These are phyloP conservation scores for Drosophila tani DNA, from an alignment of 1,140 invertebrate genomes.

Conservation along the genomic window DNA sequence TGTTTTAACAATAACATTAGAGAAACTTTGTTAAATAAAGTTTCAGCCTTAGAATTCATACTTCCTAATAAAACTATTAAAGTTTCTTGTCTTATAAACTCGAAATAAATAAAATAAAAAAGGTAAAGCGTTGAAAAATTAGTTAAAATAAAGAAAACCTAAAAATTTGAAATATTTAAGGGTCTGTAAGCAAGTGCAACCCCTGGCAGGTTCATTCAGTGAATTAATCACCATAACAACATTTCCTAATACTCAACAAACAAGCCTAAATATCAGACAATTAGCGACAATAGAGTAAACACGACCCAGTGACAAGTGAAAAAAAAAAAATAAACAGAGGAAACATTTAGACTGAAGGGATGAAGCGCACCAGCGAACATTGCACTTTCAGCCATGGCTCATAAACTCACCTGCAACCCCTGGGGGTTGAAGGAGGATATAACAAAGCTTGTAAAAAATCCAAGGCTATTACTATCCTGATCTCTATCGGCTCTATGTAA, in stretches of 20 bases:
- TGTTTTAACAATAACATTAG: too few relatives aligned
- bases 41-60: too few relatives aligned
- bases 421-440: not conserved
- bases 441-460: not conserved
- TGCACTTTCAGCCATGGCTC: slow-evolving; percentile 75
- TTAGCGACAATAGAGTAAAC: slow-evolving; percentile 77
- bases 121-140: too few relatives aligned
- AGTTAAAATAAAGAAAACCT: not conserved
- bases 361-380: slow-evolving; percentile 30
- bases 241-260: slow-evolving; percentile 38
- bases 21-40: too few relatives aligned
- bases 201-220: slow-evolving; percentile 48
- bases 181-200: slow-evolving; percentile 36
- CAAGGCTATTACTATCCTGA: not conserved
- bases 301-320: slow-evolving; percentile 47
- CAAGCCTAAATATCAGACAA: slow-evolving; percentile 68
- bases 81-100: too few relatives aligned
- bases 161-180: slow-evolving; percentile 1
- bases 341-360: slow-evolving; percentile 16
- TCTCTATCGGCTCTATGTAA: not conserved
- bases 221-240: slow-evolving; percentile 72
- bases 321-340: slow-evolving; percentile 16
- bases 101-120: too few relatives aligned
- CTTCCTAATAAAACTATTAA: too few relatives aligned
- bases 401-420: slow-evolving; percentile 67